phyloP scores from a whole-genome alignment of 2,113 vertebrate genomes.

The Lepisosteus osseus region DNA sequence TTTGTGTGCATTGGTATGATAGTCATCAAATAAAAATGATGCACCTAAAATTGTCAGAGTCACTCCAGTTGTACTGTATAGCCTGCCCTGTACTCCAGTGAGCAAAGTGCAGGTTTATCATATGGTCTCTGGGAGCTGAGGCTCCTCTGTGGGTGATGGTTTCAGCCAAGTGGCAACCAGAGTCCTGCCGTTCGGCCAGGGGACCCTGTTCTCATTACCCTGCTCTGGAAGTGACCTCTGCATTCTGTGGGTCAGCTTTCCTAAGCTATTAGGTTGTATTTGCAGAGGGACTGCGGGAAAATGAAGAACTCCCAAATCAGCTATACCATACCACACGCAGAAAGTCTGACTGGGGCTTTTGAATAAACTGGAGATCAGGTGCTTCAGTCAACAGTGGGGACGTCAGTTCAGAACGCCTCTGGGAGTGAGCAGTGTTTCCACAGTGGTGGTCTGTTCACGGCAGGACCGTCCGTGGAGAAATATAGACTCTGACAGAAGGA shows the following conservation, averaged over 20 bases:
- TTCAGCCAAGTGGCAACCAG: conserved; percentile 39
- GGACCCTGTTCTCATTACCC: conserved; percentile 36
- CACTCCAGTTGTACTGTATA: too few species aligned
- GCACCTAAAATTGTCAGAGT: too few species aligned
- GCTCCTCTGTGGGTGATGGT: conserved; percentile 42
- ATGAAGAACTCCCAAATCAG: too few species aligned
- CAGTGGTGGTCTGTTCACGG: conserved; percentile 9
- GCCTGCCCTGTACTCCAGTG: too few species aligned
- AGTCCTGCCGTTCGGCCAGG: conserved; percentile 50
- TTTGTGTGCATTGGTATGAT: too few species aligned
- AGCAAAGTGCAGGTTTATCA: not conserved
- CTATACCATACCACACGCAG: too few species aligned
- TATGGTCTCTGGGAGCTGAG: conserved; percentile 58
- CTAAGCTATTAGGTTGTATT: conserved; percentile 43
- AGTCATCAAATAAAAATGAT: too few species aligned
- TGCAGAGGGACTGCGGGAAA: conserved; percentile 34
- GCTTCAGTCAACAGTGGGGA: conserved; percentile 50
- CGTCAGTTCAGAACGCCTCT: conserved; percentile 24
- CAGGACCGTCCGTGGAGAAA: conserved; percentile 32
- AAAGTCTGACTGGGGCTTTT: conserved; percentile 32
- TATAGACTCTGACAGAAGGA: conserved; percentile 34
- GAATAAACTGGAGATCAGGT: conserved; percentile 50
- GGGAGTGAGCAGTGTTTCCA: not conserved
- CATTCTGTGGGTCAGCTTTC: conserved; percentile 27
- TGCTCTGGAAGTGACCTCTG: conserved; percentile 40